Conservation (phyloP, 1,140 invertebrate genomes). For the Drosophila ercepeae region DNA sequence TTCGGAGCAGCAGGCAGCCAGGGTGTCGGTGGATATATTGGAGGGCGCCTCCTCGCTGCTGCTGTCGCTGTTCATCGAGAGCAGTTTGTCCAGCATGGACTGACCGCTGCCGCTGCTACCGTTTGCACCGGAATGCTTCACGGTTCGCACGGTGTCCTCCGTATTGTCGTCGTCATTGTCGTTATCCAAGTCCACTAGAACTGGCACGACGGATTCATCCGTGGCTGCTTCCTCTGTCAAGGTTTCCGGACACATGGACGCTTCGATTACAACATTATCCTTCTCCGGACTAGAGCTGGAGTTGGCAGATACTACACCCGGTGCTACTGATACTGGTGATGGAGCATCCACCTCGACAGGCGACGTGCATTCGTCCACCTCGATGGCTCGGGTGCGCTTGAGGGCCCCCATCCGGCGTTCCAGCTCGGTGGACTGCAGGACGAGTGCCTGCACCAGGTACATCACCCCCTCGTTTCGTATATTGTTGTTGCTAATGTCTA, state of each 20-base stretch:
- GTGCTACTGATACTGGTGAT: background rate
- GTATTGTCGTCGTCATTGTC: constrained; percentile 79
- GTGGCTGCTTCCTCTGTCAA: constrained; percentile 1
- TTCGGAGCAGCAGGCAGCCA: constrained; percentile 75
- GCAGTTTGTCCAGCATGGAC: constrained; percentile 80
- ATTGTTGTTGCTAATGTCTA: constrained; percentile 91
- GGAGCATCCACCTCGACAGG: constrained; percentile 50
- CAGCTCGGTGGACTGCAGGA: constrained; percentile 86
- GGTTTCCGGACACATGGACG: constrained; percentile 1
- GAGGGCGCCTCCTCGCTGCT: constrained; percentile 78
- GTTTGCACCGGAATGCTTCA: constrained; percentile 45
- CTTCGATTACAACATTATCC: constrained; percentile 15
- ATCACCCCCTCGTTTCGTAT: constrained; percentile 90
- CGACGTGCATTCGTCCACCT: constrained; percentile 72
- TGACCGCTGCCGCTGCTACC: constrained; percentile 53
- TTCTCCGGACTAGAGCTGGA: background rate
- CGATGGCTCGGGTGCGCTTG: constrained; percentile 70
- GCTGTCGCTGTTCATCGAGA: constrained; percentile 80
- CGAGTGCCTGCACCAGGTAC: constrained; percentile 89
- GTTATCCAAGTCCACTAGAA: constrained; percentile 63
- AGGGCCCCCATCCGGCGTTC: constrained; percentile 68
- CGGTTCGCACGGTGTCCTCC: constrained; percentile 75
- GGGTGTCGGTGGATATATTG: constrained; percentile 76
- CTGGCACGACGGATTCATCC: constrained; percentile 27
- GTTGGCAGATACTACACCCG: background rate